A percentile compares a stretch with the other conserved stretches of the same genome.
phyloP scores from a whole-genome alignment of 2,797 vertebrate genomes.

The Halcyon chelicuti region DNA sequence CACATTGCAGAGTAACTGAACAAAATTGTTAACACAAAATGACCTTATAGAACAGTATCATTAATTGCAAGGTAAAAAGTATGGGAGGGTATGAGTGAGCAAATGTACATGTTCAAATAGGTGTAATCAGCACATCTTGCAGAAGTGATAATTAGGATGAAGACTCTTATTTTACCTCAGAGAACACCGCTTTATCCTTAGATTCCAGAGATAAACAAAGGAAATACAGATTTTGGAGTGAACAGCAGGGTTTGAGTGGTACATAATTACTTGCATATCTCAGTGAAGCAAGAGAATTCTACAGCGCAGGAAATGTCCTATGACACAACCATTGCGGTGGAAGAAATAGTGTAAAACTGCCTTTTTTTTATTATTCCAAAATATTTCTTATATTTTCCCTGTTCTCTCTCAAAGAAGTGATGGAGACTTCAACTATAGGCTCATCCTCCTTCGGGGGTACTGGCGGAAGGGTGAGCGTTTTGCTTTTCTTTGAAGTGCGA shows the following conservation, averaged over 20 bases:
- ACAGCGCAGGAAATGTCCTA: not conserved
- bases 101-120: not conserved
- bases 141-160: not conserved
- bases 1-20: not conserved
- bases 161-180: not conserved
- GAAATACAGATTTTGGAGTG: not conserved
- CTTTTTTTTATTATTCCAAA: not conserved
- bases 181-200: not conserved
- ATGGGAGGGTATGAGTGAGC: not conserved
- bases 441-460: constrained; percentile 66
- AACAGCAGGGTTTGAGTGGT: not conserved
- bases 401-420: constrained; percentile 50
- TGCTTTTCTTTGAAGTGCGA: constrained; percentile 82
- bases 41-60: not conserved
- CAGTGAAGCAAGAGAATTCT: not conserved
- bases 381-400: constrained; percentile 14
- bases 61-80: not conserved
- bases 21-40: not conserved
- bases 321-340: not conserved
- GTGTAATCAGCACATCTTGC: not conserved
- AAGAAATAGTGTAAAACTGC: not conserved
- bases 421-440: constrained; percentile 52
- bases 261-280: not conserved
- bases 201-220: not conserved
- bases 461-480: constrained; percentile 72